Conservation (phyloP, 1,140 invertebrate species). For the Bombus haemorrhoidalis region DNA sequence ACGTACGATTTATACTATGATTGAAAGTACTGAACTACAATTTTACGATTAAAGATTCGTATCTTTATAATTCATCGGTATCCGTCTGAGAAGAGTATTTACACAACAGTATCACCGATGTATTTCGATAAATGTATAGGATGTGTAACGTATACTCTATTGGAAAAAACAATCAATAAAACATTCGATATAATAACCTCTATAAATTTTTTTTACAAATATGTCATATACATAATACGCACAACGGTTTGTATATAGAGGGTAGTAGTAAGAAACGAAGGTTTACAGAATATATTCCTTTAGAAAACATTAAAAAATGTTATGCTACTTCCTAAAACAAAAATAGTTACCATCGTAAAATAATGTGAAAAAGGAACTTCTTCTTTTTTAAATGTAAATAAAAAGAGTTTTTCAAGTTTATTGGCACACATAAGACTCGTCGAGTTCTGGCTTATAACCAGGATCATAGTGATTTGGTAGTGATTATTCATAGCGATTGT, state of each 20-base stretch:
- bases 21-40: neutral
- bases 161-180: slow-evolving; percentile 8
- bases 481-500: too few species aligned
- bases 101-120: neutral
- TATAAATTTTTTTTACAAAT: slow-evolving; percentile 13
- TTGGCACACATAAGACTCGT: neutral
- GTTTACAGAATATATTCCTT: neutral
- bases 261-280: neutral
- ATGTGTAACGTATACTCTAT: slow-evolving; percentile 17
- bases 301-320: neutral
- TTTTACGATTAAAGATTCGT: neutral
- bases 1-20: neutral
- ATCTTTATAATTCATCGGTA: neutral
- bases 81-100: slow-evolving; percentile 17
- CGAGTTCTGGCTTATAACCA: neutral
- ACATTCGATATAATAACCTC: slow-evolving; percentile 20
- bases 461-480: too few species aligned
- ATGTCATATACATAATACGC: slow-evolving; percentile 21
- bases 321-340: neutral
- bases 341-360: too few species aligned
- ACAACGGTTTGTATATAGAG: slow-evolving; percentile 8
- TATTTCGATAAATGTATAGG: slow-evolving; percentile 21
- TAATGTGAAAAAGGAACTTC: too few species aligned
- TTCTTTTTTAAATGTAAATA: too few species aligned
- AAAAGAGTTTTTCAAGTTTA: neutral